These are phyloP conservation scores for Tor tambroides DNA, from an alignment of 2,113 vertebrate species.

Conservation along the genomic window DNA sequence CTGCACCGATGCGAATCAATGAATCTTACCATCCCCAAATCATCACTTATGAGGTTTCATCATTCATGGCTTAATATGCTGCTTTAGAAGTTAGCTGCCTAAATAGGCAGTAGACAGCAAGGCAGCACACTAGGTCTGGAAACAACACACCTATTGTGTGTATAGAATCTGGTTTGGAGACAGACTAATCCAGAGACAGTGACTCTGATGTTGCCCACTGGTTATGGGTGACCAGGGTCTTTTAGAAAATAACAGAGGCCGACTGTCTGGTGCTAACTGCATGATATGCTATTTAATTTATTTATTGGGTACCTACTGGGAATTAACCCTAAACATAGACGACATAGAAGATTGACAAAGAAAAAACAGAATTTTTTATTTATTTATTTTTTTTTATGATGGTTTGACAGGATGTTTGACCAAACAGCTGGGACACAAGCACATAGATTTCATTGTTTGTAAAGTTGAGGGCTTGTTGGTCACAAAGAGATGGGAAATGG, in stretches of 20 bases:
- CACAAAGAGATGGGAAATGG: background rate
- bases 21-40: too few relatives aligned
- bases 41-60: too few relatives aligned
- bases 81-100: background rate
- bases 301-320: background rate
- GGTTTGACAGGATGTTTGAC: constrained; percentile 8
- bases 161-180: background rate
- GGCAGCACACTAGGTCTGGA: background rate
- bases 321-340: background rate
- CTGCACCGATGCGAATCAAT: too few relatives aligned
- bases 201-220: background rate
- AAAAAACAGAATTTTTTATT: too few relatives aligned
- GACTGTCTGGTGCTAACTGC: background rate
- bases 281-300: background rate
- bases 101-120: background rate
- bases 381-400: background rate
- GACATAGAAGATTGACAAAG: too few relatives aligned
- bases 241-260: background rate
- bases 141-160: background rate
- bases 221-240: background rate
- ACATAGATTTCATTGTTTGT: background rate
- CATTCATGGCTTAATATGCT: too few relatives aligned
- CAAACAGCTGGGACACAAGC: background rate
- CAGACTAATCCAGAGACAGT: background rate
- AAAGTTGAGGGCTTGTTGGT: background rate